A percentile compares a stretch with the other conserved stretches of the same genome.
Conservation (phyloP, 2,888 invertebrate genomes). For the Melanchra persicariae region DNA sequence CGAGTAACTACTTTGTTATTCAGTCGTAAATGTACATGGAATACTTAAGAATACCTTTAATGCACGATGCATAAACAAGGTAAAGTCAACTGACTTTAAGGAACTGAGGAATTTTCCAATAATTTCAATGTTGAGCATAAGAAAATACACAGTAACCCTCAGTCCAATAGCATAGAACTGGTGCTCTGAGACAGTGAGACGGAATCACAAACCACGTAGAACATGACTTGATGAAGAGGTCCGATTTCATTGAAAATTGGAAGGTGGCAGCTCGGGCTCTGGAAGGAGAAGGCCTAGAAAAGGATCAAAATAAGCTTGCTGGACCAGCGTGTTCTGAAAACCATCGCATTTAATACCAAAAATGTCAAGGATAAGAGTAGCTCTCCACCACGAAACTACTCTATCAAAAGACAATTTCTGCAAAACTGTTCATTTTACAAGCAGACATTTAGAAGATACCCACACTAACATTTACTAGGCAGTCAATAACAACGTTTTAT, state of each 20-base stretch:
- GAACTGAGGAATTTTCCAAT: neutral
- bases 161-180: too few relatives aligned
- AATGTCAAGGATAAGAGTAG: too few relatives aligned
- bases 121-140: neutral
- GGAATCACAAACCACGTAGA: neutral
- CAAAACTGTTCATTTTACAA: neutral
- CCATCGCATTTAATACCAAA: too few relatives aligned
- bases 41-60: slow-evolving; percentile 20
- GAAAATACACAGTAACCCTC: neutral
- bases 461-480: neutral
- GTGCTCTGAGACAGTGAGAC: too few relatives aligned
- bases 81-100: neutral
- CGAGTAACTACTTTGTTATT: slow-evolving; percentile 49
- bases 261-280: neutral
- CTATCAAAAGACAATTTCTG: too few relatives aligned
- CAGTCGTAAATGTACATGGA: slow-evolving; percentile 31
- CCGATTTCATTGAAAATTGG: neutral
- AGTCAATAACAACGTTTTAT: slow-evolving; percentile 34
- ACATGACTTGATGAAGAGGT: neutral
- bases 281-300: too few relatives aligned
- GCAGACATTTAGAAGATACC: neutral
- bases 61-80: neutral
- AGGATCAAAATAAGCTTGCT: too few relatives aligned
- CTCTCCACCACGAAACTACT: too few relatives aligned
- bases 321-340: too few relatives aligned